A percentile compares a stretch with the other conserved stretches of the same genome.
These are phyloP conservation scores for Ceriagrion tenellum DNA, from an alignment of 2,888 invertebrate genomes.

Conservation along the genomic window DNA sequence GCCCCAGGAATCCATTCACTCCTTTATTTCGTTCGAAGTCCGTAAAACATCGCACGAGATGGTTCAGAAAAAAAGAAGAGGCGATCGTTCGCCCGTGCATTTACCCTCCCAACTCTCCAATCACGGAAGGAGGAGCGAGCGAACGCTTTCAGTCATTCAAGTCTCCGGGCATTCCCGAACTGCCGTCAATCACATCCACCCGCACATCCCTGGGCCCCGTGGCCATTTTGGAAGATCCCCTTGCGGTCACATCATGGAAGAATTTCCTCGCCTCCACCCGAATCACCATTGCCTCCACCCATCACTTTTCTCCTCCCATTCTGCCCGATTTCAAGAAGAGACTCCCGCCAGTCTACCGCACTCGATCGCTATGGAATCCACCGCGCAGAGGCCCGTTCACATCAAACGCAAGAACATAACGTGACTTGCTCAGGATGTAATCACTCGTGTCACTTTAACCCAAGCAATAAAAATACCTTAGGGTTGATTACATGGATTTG, in stretches of 20 bases:
- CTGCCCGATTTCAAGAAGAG: background rate
- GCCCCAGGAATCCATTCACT: background rate
- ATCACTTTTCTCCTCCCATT: background rate
- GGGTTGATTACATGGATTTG: too few species aligned
- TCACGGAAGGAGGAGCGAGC: background rate
- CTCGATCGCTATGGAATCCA: slow-evolving; percentile 33
- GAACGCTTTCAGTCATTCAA: slow-evolving; percentile 19
- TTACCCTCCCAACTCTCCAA: background rate
- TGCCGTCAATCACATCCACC: background rate
- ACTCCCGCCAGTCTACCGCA: slow-evolving; percentile 21
- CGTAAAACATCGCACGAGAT: background rate
- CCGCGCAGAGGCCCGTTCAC: background rate
- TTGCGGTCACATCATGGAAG: slow-evolving; percentile 18
- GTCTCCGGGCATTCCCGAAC: background rate
- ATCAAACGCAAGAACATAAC: too few species aligned
- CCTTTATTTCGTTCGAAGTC: background rate
- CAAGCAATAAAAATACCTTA: too few species aligned
- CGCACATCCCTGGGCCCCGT: background rate
- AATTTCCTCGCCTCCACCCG: background rate
- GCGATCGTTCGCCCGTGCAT: background rate
- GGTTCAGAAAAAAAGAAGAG: background rate
- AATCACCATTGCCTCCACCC: background rate
- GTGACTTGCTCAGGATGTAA: too few species aligned
- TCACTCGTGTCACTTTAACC: too few species aligned
- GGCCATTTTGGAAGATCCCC: background rate